phyloP scores from a whole-genome alignment of 1,140 invertebrate species.

The Steinernema khuongi region DNA sequence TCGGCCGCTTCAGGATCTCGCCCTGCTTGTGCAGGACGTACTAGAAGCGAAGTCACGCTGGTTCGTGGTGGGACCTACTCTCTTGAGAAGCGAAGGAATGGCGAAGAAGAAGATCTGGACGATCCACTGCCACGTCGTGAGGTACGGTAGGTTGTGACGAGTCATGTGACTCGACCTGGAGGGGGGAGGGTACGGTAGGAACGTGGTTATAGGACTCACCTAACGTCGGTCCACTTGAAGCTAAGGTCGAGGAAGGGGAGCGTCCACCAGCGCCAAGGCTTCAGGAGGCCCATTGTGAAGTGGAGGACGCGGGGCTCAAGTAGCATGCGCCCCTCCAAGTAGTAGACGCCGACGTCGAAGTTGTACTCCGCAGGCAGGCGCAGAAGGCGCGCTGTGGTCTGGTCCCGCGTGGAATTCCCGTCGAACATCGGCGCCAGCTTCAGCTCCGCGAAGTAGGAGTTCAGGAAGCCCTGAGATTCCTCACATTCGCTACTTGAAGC shows the following conservation, averaged over 20 bases:
- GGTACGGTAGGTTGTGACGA: background rate
- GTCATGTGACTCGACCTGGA: background rate
- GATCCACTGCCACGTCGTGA: background rate
- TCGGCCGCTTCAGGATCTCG: background rate
- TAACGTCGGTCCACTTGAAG: constrained; percentile 38
- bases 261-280: constrained; percentile 46
- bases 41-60: background rate
- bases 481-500: too few species aligned
- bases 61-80: background rate
- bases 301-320: constrained; percentile 44
- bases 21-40: background rate
- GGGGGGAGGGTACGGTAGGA: background rate
- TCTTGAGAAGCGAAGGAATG: background rate
- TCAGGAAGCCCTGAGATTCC: constrained; percentile 46
- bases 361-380: constrained; percentile 42
- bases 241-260: constrained; percentile 46
- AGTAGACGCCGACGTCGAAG: constrained; percentile 49
- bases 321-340: constrained; percentile 36
- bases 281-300: constrained; percentile 42
- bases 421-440: constrained; percentile 46
- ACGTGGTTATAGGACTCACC: constrained; percentile 1
- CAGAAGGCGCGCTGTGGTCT: constrained; percentile 12
- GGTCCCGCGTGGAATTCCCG: constrained; percentile 19
- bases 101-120: background rate
- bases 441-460: constrained; percentile 40